These are phyloP conservation scores for Sylvilagus bachmani DNA, from an alignment of 2,113 vertebrate genomes.

Conservation along the genomic window DNA sequence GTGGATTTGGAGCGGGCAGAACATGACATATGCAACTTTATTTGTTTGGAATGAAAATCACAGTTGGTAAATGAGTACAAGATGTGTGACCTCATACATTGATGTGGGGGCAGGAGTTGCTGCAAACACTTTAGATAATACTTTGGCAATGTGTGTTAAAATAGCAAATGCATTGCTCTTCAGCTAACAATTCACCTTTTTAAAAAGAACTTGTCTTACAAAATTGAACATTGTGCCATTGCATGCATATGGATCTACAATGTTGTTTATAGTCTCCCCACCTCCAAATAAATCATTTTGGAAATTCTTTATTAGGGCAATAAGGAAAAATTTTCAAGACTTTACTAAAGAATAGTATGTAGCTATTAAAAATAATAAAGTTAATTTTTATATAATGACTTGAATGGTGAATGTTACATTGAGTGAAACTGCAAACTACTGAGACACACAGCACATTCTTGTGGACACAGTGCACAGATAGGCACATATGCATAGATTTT, in stretches of 20 bases:
- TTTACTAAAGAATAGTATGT: not conserved
- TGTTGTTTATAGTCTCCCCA: not conserved
- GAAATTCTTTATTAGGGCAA: not conserved
- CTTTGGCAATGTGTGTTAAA: not conserved
- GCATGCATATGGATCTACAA: not conserved
- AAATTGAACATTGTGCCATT: not conserved
- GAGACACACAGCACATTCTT: not conserved
- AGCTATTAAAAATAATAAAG: not conserved
- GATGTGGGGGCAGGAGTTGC: no score
- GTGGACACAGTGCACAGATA: not conserved
- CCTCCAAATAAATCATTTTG: not conserved
- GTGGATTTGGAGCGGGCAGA: not conserved
- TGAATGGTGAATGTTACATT: not conserved
- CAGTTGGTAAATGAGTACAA: not conserved
- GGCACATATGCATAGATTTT: not conserved
- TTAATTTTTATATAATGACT: not conserved
- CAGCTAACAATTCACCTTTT: not conserved
- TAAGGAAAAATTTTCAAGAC: not conserved
- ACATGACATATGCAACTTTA: not conserved
- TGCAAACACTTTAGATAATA: not conserved
- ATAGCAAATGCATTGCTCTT: not conserved
- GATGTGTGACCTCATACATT: not conserved
- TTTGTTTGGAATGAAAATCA: slow-evolving; percentile 2
- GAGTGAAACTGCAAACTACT: not conserved
- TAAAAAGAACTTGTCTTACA: not conserved